Percentiles rank a stretch among this genome's conserved stretches.
phyloP scores from a whole-genome alignment of 2,797 vertebrate species.

The Sebastes elongatus region DNA sequence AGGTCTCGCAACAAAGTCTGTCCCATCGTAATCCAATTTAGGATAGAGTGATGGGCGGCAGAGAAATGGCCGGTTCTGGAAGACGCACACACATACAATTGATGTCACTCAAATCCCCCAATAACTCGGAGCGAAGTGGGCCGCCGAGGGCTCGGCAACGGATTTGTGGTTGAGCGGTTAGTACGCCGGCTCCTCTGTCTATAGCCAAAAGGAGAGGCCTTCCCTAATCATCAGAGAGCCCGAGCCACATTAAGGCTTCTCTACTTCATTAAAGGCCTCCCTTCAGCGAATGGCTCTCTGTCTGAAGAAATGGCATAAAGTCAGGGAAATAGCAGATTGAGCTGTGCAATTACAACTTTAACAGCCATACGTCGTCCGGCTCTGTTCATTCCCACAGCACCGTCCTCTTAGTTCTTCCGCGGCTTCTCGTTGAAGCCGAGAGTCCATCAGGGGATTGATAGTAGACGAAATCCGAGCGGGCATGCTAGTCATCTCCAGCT shows the following conservation, averaged over 20 bases:
- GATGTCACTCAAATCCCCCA: slow-evolving; percentile 28
- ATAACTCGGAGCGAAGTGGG: slow-evolving; percentile 9
- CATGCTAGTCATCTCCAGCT: slow-evolving; percentile 29
- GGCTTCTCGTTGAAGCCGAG: not conserved
- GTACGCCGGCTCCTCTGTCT: not conserved
- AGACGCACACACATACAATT: slow-evolving; percentile 9
- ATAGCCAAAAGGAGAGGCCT: slow-evolving; percentile 1
- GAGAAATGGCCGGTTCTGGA: slow-evolving; percentile 10
- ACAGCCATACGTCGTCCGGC: not conserved
- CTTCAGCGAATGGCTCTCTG: slow-evolving; percentile 18
- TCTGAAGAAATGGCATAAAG: slow-evolving; percentile 21
- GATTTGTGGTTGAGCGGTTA: slow-evolving; percentile 26
- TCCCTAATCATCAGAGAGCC: slow-evolving; percentile 2
- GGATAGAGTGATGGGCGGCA: slow-evolving; percentile 25
- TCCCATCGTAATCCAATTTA: slow-evolving; percentile 53
- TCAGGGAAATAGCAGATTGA: slow-evolving; percentile 31
- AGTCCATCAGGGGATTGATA: slow-evolving; percentile 14
- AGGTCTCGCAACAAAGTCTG: slow-evolving; percentile 27
- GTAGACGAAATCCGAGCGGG: slow-evolving; percentile 32
- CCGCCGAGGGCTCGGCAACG: not conserved
- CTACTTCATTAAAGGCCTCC: slow-evolving; percentile 31
- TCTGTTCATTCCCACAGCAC: slow-evolving; percentile 28
- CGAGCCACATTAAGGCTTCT: slow-evolving; percentile 18
- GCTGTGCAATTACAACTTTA: slow-evolving; percentile 26
- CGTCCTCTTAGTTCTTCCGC: not conserved